Base-by-base conservation (phyloP, 2,797 vertebrate species). In the Percopsis omiscomaycus region DNA sequence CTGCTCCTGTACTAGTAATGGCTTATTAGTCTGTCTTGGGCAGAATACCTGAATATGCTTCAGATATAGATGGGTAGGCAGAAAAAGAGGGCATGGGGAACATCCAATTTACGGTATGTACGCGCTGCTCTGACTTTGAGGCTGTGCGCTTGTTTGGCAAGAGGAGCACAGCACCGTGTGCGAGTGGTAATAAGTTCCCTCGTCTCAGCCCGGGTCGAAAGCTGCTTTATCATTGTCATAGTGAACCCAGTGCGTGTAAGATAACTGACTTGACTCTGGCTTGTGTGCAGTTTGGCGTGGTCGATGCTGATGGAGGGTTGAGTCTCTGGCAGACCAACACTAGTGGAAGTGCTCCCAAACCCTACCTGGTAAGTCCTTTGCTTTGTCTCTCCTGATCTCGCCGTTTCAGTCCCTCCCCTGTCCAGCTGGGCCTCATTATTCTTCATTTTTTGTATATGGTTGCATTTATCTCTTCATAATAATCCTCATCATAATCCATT, bases 271-370 rank as follows among this genome's bases (percentile, higher is more conserved):
- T 37, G 32, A 37, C 32, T 37, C 51, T 15, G 6, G 15, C n/a
- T 59, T 49, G 80, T 75, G 61, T 72, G 50, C 74, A 99, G 97
- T 98, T 99, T 79, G 98, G 97, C 75, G 94, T 99, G 63, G 94
- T 96, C 68, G 97, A 99, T 86, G 96, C 95, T 64, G 98, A 99
- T 74, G 98, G 98, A 78, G 94, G 91, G 75, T 91, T 99, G 88
- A 98, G 95, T 89, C 93, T 99, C 42, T 99, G 97, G 94, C 97
- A 98, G 79, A 98, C 96, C 88, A 97, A 95, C 69, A 96, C 95
- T 56, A 94, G 93, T 71, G 96, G 95, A 71, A 94, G 86, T 56
- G 88, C 94, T 64, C 94, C 95, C 60, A 98, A 98, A 85, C 96
- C 98, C 0, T 99, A 96, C 79, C 86, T 98, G 94, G 98, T 99